Conservation (phyloP, 2,797 vertebrate genomes). For the Spea hammondii region DNA sequence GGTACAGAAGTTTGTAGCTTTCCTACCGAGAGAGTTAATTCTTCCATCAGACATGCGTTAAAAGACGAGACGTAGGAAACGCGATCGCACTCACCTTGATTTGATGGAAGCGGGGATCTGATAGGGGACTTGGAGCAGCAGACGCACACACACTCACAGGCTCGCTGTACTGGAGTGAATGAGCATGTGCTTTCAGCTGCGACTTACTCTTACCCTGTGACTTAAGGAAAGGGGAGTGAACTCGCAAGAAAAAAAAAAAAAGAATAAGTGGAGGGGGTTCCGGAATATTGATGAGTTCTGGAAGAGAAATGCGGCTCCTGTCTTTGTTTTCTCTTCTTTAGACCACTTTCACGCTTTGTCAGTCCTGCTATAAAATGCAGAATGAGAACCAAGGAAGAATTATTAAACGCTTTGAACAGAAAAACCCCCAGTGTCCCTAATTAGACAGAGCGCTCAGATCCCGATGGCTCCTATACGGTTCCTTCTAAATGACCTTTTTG, state of each 20-base stretch:
- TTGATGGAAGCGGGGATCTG: background rate
- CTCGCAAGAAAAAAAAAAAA: constrained; percentile 49
- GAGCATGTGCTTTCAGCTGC: constrained; percentile 59
- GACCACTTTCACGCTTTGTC: constrained; percentile 75
- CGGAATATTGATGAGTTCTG: constrained; percentile 77
- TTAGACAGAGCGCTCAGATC: background rate
- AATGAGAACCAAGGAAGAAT: constrained; percentile 56
- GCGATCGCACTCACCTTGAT: constrained; percentile 25
- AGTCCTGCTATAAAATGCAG: constrained; percentile 70
- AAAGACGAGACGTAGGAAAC: background rate
- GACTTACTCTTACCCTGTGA: constrained; percentile 56
- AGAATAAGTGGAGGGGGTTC: constrained; percentile 55
- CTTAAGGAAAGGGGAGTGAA: constrained; percentile 74
- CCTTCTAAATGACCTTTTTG: background rate
- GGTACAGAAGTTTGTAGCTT: too few species aligned
- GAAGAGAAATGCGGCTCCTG: constrained; percentile 64
- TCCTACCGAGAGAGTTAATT: too few species aligned
- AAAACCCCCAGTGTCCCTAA: constrained; percentile 27
- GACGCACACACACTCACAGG: background rate
- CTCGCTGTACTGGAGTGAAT: constrained; percentile 39
- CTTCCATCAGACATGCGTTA: too few species aligned
- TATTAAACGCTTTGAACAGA: constrained; percentile 16
- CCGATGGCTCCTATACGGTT: background rate
- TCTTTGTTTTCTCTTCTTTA: constrained; percentile 71
- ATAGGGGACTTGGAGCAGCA: background rate